Conservation (phyloP, 2,888 invertebrate genomes). For the Epinotia nisella region DNA sequence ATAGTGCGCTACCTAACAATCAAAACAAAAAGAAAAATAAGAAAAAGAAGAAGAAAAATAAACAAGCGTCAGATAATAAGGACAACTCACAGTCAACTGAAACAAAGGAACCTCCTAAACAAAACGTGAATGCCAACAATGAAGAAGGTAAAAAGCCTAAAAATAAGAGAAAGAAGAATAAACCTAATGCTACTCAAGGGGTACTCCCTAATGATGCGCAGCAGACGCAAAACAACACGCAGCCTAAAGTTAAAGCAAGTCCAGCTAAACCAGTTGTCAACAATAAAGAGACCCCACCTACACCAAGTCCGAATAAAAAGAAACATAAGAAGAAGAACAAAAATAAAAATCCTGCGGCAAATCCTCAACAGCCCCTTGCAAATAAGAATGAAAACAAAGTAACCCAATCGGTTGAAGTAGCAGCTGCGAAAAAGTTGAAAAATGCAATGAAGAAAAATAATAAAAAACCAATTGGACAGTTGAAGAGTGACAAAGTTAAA, state of each 20-base stretch:
- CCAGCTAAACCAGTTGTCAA: constrained; percentile 19
- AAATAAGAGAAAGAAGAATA: constrained; percentile 32
- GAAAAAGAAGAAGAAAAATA: constrained; percentile 46
- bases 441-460: constrained; percentile 66
- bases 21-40: constrained; percentile 56
- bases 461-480: constrained; percentile 70
- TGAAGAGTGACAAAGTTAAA: constrained; percentile 59
- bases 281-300: constrained; percentile 20
- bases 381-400: constrained; percentile 52
- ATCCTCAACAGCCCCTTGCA: constrained; percentile 30
- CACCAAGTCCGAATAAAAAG: constrained; percentile 54
- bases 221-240: constrained; percentile 9
- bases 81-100: constrained; percentile 28
- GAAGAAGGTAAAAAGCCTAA: constrained; percentile 30
- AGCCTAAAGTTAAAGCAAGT: constrained; percentile 24
- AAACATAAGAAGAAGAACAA: constrained; percentile 57
- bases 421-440: constrained; percentile 69
- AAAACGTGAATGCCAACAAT: constrained; percentile 26
- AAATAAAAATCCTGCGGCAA: constrained; percentile 47
- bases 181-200: constrained; percentile 31
- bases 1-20: constrained; percentile 48
- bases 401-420: constrained; percentile 61
- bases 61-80: constrained; percentile 28
- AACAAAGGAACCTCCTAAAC: constrained; percentile 42
- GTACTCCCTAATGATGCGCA: constrained; percentile 20